Conservation (phyloP, 2,797 vertebrate genomes). For the Adelosebastes latens region DNA sequence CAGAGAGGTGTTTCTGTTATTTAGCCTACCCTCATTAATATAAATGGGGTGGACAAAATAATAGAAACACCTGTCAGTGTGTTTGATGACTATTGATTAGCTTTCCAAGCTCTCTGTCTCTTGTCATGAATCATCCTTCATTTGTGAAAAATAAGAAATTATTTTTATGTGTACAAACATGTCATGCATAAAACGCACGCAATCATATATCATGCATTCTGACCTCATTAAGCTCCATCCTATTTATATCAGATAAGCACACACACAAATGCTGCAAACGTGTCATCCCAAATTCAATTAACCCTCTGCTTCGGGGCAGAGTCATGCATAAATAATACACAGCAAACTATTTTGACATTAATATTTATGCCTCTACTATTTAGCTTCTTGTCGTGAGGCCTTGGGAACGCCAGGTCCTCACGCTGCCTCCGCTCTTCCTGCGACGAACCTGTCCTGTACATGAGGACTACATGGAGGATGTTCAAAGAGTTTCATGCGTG, state of each 20-base stretch:
- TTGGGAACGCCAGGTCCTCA: conserved; percentile 35
- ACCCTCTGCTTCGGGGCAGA: conserved; percentile 60
- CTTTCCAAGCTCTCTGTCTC: neutral
- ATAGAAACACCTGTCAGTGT: neutral
- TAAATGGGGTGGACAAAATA: neutral
- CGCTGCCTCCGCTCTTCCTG: neutral
- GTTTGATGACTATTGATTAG: neutral
- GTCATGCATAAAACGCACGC: neutral
- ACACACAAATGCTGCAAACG: conserved; percentile 21
- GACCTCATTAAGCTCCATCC: conserved; percentile 62
- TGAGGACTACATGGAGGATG: conserved; percentile 50
- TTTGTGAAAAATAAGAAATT: conserved; percentile 6
- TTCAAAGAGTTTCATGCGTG: conserved; percentile 47
- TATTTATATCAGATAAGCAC: conserved; percentile 58
- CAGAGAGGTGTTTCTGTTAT: neutral
- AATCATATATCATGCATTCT: conserved; percentile 30
- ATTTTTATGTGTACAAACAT: conserved; percentile 7
- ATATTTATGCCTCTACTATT: conserved; percentile 72
- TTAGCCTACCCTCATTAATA: neutral
- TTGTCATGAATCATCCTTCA: neutral
- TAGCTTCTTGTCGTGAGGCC: conserved; percentile 46
- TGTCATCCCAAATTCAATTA: conserved; percentile 75
- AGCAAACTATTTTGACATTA: conserved; percentile 70
- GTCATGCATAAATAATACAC: conserved; percentile 66
- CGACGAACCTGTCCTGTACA: conserved; percentile 51